Conservation (phyloP, 1,140 invertebrate genomes). For the Euura saliciscinereae region DNA sequence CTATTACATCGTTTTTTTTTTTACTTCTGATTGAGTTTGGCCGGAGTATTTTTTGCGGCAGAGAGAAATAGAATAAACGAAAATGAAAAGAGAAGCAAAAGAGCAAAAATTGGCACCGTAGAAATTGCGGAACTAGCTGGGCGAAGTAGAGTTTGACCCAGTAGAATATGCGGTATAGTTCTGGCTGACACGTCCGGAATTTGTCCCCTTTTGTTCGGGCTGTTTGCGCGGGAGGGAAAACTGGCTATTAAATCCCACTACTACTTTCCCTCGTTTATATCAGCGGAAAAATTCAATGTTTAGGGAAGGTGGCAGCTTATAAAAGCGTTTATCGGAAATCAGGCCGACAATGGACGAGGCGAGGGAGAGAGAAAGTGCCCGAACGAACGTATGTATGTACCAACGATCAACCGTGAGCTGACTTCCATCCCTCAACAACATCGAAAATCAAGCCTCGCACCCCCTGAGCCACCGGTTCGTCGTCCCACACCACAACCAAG, state of each 20-base stretch:
- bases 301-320: neutral
- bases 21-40: too few relatives aligned
- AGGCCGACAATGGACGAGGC: slow-evolving; percentile 18
- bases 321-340: slow-evolving; percentile 13
- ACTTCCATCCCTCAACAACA: slow-evolving; percentile 16
- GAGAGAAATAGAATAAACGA: too few relatives aligned
- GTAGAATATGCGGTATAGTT: neutral
- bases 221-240: neutral
- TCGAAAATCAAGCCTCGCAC: slow-evolving; percentile 30
- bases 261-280: neutral
- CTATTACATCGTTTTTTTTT: neutral
- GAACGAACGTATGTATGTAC: slow-evolving; percentile 14
- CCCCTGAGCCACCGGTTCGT: slow-evolving; percentile 22
- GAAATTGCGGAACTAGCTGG: neutral
- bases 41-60: too few relatives aligned
- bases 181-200: neutral
- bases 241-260: neutral
- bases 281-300: slow-evolving; percentile 11
- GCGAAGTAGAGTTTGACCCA: neutral
- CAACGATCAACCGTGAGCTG: neutral
- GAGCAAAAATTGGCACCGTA: neutral
- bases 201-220: neutral
- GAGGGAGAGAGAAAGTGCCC: slow-evolving; percentile 23
- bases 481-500: slow-evolving; percentile 6
- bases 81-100: neutral